A percentile compares a stretch with the other conserved stretches of the same genome.
Evolutionary conservation across 2,888 invertebrate genomes (phyloP).

Genomic region (Abrostola triplasia): DNA sequence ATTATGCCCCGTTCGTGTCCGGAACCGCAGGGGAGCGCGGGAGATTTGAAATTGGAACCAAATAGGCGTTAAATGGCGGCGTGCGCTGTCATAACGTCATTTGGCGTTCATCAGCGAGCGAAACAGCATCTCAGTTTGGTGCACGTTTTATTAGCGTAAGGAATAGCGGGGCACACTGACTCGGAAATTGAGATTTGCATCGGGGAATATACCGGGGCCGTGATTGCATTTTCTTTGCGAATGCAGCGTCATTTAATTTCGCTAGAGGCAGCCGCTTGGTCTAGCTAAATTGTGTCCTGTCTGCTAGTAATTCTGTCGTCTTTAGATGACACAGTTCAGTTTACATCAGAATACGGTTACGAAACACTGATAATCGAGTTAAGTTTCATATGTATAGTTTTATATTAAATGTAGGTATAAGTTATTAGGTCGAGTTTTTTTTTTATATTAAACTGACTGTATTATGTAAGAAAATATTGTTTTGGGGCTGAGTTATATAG

Average conservation of each 20-base stretch:
- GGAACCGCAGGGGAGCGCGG: conserved; percentile 85
- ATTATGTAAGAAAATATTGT: too few relatives aligned
- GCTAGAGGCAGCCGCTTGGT: conserved; percentile 76
- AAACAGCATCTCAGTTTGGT: conserved; percentile 87
- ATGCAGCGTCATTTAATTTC: conserved; percentile 85
- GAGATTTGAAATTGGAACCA: conserved; percentile 89
- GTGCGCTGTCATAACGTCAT: conserved; percentile 88
- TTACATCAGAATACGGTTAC: conserved; percentile 33
- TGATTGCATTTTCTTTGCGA: conserved; percentile 88
- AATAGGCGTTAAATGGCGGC: conserved; percentile 91
- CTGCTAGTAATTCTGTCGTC: conserved; percentile 62
- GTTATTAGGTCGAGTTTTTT: too few relatives aligned
- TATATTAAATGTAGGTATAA: neutral
- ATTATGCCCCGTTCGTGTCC: conserved; percentile 84
- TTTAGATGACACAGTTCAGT: conserved; percentile 53
- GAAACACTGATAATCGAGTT: conserved; percentile 32
- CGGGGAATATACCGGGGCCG: conserved; percentile 79
- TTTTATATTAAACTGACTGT: too few relatives aligned
- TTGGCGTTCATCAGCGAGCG: conserved; percentile 87
- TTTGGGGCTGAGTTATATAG: too few relatives aligned
- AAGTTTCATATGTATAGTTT: conserved; percentile 1
- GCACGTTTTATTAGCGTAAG: conserved; percentile 88
- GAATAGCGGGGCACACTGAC: conserved; percentile 86
- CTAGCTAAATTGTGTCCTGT: conserved; percentile 74
- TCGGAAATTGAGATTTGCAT: conserved; percentile 87